Base-by-base conservation (phyloP, 2,113 vertebrate species). In the Uria aalge region DNA sequence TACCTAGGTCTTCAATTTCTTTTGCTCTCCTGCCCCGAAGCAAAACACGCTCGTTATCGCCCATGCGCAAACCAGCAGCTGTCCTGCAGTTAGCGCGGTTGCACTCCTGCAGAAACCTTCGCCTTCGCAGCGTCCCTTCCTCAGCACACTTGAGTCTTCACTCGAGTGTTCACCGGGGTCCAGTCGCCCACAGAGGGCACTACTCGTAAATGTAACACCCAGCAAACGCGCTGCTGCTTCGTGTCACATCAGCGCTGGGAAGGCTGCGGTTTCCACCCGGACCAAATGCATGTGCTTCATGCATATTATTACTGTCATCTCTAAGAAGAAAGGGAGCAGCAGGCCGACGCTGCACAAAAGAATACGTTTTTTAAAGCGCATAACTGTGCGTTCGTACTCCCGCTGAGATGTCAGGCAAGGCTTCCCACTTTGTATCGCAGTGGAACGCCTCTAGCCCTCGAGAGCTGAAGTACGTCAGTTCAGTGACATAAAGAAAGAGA, bases 121-220 rank as follows among this genome's bases (percentile, higher is more conserved):
- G 0, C 30, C 23, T 56, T 16, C 4, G 74, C 60, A 16, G 77
- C 1, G 1, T 38, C 15, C 9, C 22, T 20, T 3, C 1, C 15
- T 22, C 27, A 0, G 32, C 64, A 6, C 30, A 2, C 47, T 10
- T 3, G 5, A 15, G 19, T n/a, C 43, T 66, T 26, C 38, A 15
- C n/a, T 47, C 4, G 1, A 40, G 48, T 2, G 29, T 26, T 67
- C 2, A 6, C 29, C 8, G 20, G 29, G 66, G 71, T 14, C 38
- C 40, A 7, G 8, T n/a, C 16, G 2, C 91, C 96, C 83, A 48
- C 96, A 96, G 91, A 97, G 92, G 92, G 83, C 94, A 92, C 95
- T 40, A 18, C 89, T 64, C 3, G 57, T 41, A 91, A 95, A 75
- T 0, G 5, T 9, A 78, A 91, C 30, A 91, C 30, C 9, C 5